Evolutionary conservation across 1,140 invertebrate species (phyloP), one percentile per base, ranked within the genome.

Genomic region (Drosophila leontia): DNA sequence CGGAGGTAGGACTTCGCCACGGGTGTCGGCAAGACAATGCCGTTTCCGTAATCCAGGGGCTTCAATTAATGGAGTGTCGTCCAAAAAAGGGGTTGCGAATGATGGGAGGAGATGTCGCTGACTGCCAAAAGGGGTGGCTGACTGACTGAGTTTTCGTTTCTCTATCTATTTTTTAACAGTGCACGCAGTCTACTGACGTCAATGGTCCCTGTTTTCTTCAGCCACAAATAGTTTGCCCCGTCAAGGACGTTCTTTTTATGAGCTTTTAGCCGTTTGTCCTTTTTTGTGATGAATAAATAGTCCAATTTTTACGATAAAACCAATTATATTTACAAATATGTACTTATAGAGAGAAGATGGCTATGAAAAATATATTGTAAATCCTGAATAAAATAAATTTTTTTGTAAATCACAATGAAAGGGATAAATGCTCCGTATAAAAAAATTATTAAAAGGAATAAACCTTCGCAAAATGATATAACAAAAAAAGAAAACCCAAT

Each of bases 51-150:
- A 91, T 91, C 90, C 90, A 83, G 65, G 71, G 77, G 90, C 90
- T 91, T 91, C 90, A 91, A 91, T 91, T 91, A 91, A 91, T 91
- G 84, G 82, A 91, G 84, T 91, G 82, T 91, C 76, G 86, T 55
- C 79, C 55, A 13, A 39, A 67, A 67, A 71, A 68, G 42, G 85
- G 84, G 85, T 88, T 81, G 83, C 71, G 76, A 8, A n/a, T 26
- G 35, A n/a, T 13, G 19, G 17, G 13, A 35, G 34, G 13, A 56
- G 53, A 56, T 39, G 35, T 39, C 19, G 19, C 35, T 26, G 53
- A 39, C 53, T 69, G 7, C 57, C 41, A 29, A 23, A 37, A 41
- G 32, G 64, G 69, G 67, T 41, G 48, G 67, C 8, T 50, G 2
- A 6, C 19, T 39, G 53, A 39, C 35, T 26, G 35, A 11, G 34